Conservation (phyloP, 2,113 vertebrate genomes). For the Phalacrocorax carbo region DNA sequence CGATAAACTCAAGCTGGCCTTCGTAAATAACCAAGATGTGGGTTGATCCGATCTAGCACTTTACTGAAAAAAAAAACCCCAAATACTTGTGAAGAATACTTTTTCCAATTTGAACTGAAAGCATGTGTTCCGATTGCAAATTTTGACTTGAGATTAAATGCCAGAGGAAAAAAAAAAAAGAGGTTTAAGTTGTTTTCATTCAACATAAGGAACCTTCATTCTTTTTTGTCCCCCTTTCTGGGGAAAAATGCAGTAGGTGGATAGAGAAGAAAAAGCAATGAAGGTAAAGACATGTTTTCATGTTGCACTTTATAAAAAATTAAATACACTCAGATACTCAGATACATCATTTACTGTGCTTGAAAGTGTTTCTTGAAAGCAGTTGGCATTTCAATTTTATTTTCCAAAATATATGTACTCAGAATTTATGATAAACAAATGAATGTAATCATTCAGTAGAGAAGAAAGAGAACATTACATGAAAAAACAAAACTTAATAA, state of each 20-base stretch:
- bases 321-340: background rate
- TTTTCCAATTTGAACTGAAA: background rate
- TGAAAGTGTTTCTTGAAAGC: conserved; percentile 9
- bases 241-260: background rate
- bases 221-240: background rate
- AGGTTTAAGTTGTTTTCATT: background rate
- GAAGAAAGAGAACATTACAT: background rate
- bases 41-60: background rate
- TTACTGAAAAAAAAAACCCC: background rate
- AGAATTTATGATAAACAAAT: background rate
- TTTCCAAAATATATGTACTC: background rate
- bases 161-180: background rate
- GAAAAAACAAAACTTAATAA: background rate
- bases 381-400: background rate
- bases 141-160: background rate
- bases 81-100: background rate
- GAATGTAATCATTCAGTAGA: background rate
- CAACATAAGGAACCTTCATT: background rate
- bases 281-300: conserved; percentile 18
- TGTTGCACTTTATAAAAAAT: conserved; percentile 17
- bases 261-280: background rate
- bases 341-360: background rate
- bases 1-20: conserved; percentile 7
- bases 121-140: background rate
- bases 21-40: conserved; percentile 10